phyloP scores from a whole-genome alignment of 2,113 vertebrate genomes.

The Etheostoma cragini region DNA sequence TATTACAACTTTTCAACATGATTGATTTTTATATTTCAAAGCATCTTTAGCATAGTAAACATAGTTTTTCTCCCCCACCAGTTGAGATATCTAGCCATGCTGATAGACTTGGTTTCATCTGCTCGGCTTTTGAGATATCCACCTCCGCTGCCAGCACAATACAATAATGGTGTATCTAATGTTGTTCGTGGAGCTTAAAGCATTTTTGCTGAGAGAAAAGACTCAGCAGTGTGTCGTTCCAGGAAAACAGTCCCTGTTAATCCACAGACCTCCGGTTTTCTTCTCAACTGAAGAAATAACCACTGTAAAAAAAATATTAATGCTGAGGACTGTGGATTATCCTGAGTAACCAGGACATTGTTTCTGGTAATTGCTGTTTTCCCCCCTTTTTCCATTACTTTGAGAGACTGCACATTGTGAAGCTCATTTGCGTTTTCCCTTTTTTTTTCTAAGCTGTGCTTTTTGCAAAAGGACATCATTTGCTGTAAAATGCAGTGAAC shows the following conservation, averaged over 20 bases:
- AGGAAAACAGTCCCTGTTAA: conserved; percentile 33
- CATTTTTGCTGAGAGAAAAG: too few relatives aligned
- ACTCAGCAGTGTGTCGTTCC: conserved; percentile 5
- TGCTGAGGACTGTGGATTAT: conserved; percentile 58
- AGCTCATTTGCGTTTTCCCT: conserved; percentile 59
- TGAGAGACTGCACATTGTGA: conserved; percentile 63
- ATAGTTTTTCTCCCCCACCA: neutral
- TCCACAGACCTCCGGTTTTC: conserved; percentile 35
- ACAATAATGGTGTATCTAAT: conserved; percentile 22
- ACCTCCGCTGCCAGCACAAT: conserved; percentile 1
- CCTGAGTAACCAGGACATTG: conserved; percentile 51
- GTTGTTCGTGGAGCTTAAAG: conserved; percentile 24
- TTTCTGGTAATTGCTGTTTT: conserved; percentile 63
- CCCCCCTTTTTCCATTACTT: conserved; percentile 49
- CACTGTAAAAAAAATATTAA: conserved; percentile 36
- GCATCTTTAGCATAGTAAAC: neutral
- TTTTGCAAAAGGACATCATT: conserved; percentile 38
- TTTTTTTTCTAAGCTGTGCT: conserved; percentile 28
- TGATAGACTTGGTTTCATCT: conserved; percentile 4
- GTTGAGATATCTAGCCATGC: neutral
- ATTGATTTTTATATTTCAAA: too few relatives aligned
- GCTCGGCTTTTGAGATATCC: neutral
- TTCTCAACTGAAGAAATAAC: conserved; percentile 15
- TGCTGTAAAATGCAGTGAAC: conserved; percentile 37
- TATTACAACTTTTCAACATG: too few relatives aligned